A percentile compares a stretch with the other conserved stretches of the same genome.
phyloP scores from a whole-genome alignment of 2,888 invertebrate genomes.

The Lithophane semibrunnea region DNA sequence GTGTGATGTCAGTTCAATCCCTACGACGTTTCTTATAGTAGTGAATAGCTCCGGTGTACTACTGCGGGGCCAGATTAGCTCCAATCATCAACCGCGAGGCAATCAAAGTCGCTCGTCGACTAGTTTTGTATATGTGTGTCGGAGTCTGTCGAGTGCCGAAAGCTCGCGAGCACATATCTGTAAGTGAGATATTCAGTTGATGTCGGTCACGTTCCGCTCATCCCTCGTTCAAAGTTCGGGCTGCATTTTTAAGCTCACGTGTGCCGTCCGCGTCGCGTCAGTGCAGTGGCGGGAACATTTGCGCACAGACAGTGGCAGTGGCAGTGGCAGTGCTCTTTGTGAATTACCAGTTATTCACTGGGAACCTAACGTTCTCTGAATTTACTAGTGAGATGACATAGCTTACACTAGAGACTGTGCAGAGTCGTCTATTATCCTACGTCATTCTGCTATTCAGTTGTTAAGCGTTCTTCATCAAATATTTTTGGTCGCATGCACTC shows the following conservation, averaged over 20 bases:
- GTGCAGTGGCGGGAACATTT: background rate
- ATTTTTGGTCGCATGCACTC: too few species aligned
- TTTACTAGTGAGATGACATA: too few species aligned
- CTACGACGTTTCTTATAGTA: background rate
- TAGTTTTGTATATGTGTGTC: background rate
- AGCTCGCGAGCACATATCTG: background rate
- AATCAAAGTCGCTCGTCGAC: background rate
- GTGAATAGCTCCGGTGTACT: background rate
- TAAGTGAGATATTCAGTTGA: background rate
- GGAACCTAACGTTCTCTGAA: background rate
- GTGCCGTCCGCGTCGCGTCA: background rate
- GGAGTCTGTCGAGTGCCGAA: too few species aligned
- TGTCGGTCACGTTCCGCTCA: slow-evolving; percentile 13
- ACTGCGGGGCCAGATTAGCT: background rate
- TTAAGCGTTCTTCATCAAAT: too few species aligned
- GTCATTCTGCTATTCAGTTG: too few species aligned
- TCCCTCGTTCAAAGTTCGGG: background rate
- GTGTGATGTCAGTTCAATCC: slow-evolving; percentile 4
- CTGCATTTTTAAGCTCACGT: slow-evolving; percentile 1
- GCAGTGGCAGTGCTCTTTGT: background rate
- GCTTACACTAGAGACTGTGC: background rate
- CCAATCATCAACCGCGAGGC: background rate
- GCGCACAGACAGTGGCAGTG: background rate
- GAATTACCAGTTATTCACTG: background rate
- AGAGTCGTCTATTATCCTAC: too few species aligned